phyloP scores from a whole-genome alignment of 1,140 invertebrate species.

The Dermatophagoides farinae region DNA sequence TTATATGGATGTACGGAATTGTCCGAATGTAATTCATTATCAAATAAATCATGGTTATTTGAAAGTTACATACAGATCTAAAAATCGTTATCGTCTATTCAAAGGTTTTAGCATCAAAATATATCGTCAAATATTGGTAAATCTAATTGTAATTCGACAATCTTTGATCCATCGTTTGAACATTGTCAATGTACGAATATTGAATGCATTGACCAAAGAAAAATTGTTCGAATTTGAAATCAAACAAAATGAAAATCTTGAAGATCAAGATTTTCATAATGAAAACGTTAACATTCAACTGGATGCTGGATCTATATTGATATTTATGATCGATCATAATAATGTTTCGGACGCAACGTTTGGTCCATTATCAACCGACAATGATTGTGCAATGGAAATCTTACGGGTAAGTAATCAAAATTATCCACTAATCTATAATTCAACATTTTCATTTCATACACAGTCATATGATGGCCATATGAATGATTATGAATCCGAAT shows the following conservation, averaged over 20 bases:
- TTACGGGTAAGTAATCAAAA: background rate
- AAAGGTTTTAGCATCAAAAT: background rate
- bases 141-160: constrained; percentile 10
- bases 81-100: background rate
- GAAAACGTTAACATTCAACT: constrained; percentile 5
- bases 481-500: constrained; percentile 5
- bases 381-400: background rate
- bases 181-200: constrained; percentile 9
- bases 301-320: background rate
- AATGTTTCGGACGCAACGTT: background rate
- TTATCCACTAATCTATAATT: background rate
- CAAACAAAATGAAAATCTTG: background rate
- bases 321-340: background rate
- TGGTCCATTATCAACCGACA: background rate
- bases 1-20: constrained; percentile 12
- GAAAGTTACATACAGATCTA: background rate
- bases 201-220: constrained; percentile 15
- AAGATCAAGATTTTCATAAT: constrained; percentile 6
- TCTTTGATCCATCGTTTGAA: background rate
- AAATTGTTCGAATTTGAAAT: background rate
- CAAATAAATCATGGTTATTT: constrained; percentile 1
- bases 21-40: constrained; percentile 3
- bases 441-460: background rate
- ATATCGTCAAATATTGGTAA: constrained; percentile 3
- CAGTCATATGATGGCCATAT: constrained; percentile 2